Evolutionary conservation across 2,797 vertebrate genomes (phyloP), one percentile per base, ranked within the genome.

Genomic region (Loris lydekkerianus): DNA sequence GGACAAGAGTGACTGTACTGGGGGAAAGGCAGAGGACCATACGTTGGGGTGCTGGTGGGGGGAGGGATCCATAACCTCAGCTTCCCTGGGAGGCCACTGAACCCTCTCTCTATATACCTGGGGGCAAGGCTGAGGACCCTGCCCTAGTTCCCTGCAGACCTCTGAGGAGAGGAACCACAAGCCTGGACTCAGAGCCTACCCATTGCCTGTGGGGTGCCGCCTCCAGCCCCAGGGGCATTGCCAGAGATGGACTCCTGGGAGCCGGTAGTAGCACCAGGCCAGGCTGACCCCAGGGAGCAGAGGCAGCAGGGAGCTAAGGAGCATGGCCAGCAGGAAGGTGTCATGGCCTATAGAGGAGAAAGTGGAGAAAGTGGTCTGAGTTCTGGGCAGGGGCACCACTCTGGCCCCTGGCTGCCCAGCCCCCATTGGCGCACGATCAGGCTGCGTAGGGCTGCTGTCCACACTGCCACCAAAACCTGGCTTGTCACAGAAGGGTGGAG

Each of bases 391-490:
- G 10, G 18, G 6, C 23, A 8, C 76, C 40, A 0, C 14, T 60
- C 1, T 11, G 10, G 60, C 7, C 13, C 67, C 49, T 43, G 7
- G 65, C 58, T 6, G 0, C n/a, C 34, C 40, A 29, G 1, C 29
- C 67, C n/a, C 63, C 8, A 0, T 0, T 77, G 25, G 98, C 99
- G 98, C 97, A 99, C 99, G 98, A 98, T 99, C 98, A 1, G 98
- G 98, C 89, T 98, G 99, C 65, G 99, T 96, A 0, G 99, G 99
- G n/a, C 99, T 99, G 0, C 99, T 99, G 98, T 99, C 99, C 97
- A 99, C 97, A 0, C 99, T 99, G 89, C 99, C 99, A 0, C 99
- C 99, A 0, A 99, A 98, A 3, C 99, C 99, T 0, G 99, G 98
- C 97, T 99, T 98, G 92, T 99, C 98, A 18, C 99, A 99, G 98